Evolutionary conservation across 2,888 invertebrate genomes (phyloP).

Genomic region (Platycnemis pennipes): DNA sequence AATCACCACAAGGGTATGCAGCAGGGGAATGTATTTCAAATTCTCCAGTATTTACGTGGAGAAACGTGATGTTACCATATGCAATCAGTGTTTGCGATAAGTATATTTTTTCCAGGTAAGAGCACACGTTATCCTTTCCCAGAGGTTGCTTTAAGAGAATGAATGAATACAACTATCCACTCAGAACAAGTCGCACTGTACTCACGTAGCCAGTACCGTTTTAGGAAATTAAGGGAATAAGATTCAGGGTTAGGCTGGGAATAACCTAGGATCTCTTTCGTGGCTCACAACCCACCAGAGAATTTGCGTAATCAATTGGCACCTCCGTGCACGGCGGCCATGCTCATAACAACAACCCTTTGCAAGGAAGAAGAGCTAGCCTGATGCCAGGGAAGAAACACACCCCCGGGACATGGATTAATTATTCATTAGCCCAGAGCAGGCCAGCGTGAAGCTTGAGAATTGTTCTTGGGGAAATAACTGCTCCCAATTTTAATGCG

Average conservation of each 20-base stretch:
- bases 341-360: background rate
- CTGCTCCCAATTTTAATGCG: background rate
- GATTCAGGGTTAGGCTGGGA: background rate
- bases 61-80: too few species aligned
- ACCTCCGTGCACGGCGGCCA: background rate
- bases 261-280: background rate
- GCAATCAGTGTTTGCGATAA: too few species aligned
- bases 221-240: background rate
- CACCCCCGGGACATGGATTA: background rate
- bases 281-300: background rate
- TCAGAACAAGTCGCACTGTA: background rate
- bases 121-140: too few species aligned
- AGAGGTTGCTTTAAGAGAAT: too few species aligned
- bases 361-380: background rate
- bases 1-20: too few species aligned
- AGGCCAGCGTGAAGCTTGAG: background rate
- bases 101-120: too few species aligned
- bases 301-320: conserved; percentile 7
- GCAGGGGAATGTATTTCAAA: too few species aligned
- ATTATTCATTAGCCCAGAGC: background rate
- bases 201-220: background rate
- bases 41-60: too few species aligned
- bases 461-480: background rate
- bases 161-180: too few species aligned
- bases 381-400: background rate